These are phyloP conservation scores for Acronicta aceris DNA, from an alignment of 2,888 invertebrate genomes.

Conservation along the genomic window DNA sequence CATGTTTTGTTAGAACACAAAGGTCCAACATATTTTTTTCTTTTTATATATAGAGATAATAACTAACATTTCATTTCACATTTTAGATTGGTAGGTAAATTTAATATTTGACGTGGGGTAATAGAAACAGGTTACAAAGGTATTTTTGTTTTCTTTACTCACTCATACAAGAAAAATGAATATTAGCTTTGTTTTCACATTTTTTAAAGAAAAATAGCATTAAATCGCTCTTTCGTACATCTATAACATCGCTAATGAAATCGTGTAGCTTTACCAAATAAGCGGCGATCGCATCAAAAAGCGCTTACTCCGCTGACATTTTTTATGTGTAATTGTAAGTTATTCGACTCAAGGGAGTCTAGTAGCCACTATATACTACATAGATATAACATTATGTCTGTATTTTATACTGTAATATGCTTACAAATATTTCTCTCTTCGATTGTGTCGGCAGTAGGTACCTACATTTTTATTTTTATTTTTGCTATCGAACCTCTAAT, in stretches of 20 bases:
- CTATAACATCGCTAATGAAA: constrained; percentile 75
- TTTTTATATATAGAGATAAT: too few species aligned
- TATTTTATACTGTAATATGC: constrained; percentile 27
- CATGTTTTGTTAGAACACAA: neutral
- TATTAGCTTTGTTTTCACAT: too few species aligned
- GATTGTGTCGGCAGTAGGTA: too few species aligned
- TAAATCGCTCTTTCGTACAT: constrained; percentile 65
- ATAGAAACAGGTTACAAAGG: too few species aligned
- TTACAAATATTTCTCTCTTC: too few species aligned
- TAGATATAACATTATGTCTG: constrained; percentile 53
- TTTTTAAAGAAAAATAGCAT: constrained; percentile 15
- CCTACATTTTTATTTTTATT: too few species aligned
- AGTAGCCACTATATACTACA: constrained; percentile 53
- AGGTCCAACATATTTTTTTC: too few species aligned
- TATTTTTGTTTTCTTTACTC: too few species aligned
- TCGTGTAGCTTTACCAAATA: constrained; percentile 76
- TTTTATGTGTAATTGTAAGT: constrained; percentile 78
- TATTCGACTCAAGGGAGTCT: constrained; percentile 67
- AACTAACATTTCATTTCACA: neutral
- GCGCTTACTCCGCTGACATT: constrained; percentile 74
- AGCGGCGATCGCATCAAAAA: constrained; percentile 80
- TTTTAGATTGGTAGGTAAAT: too few species aligned
- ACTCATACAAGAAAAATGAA: too few species aligned
- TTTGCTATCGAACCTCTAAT: too few species aligned
- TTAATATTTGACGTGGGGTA: too few species aligned